Conservation (phyloP, 2,113 vertebrate genomes). For the Scytalopus superciliaris region DNA sequence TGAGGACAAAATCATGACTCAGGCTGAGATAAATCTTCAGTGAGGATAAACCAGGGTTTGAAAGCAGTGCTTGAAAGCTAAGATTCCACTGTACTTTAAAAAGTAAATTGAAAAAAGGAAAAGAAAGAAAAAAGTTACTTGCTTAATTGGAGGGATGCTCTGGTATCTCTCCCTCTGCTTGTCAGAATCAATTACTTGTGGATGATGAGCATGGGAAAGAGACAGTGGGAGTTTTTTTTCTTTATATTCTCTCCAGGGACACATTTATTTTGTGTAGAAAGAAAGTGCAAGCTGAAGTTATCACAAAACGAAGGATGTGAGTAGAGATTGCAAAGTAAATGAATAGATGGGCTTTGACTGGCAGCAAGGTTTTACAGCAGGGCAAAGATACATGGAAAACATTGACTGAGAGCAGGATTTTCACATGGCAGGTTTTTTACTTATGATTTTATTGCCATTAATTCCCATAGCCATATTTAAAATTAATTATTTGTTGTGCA, state of each 20-base stretch:
- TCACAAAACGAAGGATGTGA: neutral
- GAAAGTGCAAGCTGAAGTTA: neutral
- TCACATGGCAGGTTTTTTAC: neutral
- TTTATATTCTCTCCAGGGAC: neutral
- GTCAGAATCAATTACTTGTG: slow-evolving; percentile 1
- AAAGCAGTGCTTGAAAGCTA: neutral
- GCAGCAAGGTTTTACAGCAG: neutral
- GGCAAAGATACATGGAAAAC: neutral
- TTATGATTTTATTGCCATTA: neutral
- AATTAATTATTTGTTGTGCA: neutral
- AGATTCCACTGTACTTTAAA: neutral
- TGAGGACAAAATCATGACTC: neutral
- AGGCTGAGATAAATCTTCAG: neutral
- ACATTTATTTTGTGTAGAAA: neutral
- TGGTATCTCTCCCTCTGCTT: neutral
- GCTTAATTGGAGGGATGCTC: neutral
- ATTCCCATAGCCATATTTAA: neutral
- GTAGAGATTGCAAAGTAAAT: neutral
- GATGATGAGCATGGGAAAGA: slow-evolving; percentile 38
- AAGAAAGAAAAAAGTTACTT: neutral
- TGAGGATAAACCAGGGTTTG: neutral
- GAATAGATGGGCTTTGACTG: neutral
- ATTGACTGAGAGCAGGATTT: neutral
- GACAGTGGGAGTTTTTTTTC: slow-evolving; percentile 8
- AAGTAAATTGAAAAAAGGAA: neutral